A percentile compares a stretch with the other conserved stretches of the same genome.
Evolutionary conservation across 2,797 vertebrate species (phyloP).

Genomic region (Protonibea diacanthus): DNA sequence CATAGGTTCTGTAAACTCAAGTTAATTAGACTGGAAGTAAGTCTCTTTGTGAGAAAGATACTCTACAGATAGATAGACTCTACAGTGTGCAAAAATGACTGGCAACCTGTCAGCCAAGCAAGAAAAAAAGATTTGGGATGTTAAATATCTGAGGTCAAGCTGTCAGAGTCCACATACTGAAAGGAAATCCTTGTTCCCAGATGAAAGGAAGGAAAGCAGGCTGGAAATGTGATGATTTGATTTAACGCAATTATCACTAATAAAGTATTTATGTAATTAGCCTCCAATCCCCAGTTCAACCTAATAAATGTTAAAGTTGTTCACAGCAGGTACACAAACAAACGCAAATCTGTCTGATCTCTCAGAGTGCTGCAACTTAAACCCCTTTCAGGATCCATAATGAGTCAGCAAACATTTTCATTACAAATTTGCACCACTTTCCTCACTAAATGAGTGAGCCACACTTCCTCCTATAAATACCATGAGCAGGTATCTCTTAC

Average conservation of each 20-base stretch:
- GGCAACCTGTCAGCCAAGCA: conserved; percentile 37
- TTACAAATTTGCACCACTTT: conserved; percentile 75
- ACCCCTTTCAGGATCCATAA: conserved; percentile 68
- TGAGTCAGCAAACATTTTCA: conserved; percentile 83
- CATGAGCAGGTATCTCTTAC: conserved; percentile 79
- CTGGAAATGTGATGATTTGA: conserved; percentile 63
- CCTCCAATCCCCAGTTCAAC: conserved; percentile 56
- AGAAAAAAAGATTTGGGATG: conserved; percentile 23
- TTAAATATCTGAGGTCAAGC: conserved; percentile 41
- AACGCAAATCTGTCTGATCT: conserved; percentile 72
- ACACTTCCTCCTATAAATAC: conserved; percentile 82
- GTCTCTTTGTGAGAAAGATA: neutral
- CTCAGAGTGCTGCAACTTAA: conserved; percentile 52
- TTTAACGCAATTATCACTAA: conserved; percentile 76
- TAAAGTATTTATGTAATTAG: conserved; percentile 80
- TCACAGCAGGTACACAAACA: conserved; percentile 69
- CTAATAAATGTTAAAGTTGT: conserved; percentile 74
- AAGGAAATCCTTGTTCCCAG: conserved; percentile 75
- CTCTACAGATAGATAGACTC: neutral
- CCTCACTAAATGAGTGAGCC: conserved; percentile 61
- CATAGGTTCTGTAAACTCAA: neutral
- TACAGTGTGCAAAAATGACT: conserved; percentile 23
- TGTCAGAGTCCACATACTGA: conserved; percentile 49
- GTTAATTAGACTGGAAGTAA: neutral
- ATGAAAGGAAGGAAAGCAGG: conserved; percentile 68